Conservation (phyloP, 92 coral and sea anemone species). For the Siderastrea siderea region DNA sequence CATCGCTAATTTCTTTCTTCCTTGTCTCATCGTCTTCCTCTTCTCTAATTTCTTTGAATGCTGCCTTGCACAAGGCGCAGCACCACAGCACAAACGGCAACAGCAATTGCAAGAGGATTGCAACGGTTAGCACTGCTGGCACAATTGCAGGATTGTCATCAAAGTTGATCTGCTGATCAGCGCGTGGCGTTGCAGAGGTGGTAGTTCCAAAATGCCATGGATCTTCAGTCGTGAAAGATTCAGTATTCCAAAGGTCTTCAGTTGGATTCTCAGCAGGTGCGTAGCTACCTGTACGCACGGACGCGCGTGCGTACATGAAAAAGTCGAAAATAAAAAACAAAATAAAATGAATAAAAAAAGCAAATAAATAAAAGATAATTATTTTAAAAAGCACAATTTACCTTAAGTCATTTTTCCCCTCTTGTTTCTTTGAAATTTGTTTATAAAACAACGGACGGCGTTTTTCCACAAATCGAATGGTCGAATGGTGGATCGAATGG, state of each 20-base stretch:
- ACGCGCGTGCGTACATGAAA: too few relatives aligned
- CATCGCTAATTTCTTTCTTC: slow-evolving; percentile 18
- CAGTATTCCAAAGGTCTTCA: not conserved
- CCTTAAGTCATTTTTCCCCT: too few relatives aligned
- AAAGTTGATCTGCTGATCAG: slow-evolving; percentile 36
- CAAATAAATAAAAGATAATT: too few relatives aligned
- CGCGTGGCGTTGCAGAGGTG: not conserved
- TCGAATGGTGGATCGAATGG: too few relatives aligned
- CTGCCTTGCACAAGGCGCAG: slow-evolving; percentile 47
- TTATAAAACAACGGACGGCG: too few relatives aligned
- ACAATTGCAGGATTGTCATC: slow-evolving; percentile 73
- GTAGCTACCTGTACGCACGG: too few relatives aligned
- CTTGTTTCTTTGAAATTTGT: too few relatives aligned
- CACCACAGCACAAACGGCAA: slow-evolving; percentile 10
- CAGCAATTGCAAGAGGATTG: slow-evolving; percentile 9
- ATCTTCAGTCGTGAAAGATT: not conserved
- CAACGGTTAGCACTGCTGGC: slow-evolving; percentile 22
- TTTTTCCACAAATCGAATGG: too few relatives aligned
- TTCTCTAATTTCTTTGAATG: slow-evolving; percentile 54
- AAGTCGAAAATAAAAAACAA: too few relatives aligned
- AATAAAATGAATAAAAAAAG: too few relatives aligned
- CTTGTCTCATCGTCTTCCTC: slow-evolving; percentile 59
- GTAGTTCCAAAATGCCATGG: not conserved
- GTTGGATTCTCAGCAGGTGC: not conserved
- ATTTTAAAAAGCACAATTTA: too few relatives aligned